These are phyloP conservation scores for Eulithis testata DNA, from an alignment of 2,888 invertebrate species.

Conservation along the genomic window DNA sequence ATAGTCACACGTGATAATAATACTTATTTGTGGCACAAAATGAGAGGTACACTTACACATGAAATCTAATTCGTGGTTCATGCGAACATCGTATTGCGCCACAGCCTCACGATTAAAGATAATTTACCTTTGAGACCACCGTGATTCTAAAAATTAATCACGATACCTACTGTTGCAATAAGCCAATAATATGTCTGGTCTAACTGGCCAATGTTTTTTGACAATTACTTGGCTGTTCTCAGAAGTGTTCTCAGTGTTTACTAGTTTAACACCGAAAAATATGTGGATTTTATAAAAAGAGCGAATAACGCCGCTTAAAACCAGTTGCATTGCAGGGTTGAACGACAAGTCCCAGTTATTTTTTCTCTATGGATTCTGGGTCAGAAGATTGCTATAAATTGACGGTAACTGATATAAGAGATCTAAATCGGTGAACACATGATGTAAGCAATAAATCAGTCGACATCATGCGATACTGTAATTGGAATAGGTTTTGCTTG, in stretches of 20 bases:
- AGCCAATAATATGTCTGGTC: not conserved
- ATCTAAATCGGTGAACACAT: not conserved
- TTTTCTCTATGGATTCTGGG: too few species aligned
- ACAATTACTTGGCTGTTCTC: not conserved
- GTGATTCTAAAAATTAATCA: constrained; percentile 38
- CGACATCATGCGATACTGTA: constrained; percentile 20
- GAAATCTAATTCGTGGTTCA: constrained; percentile 68
- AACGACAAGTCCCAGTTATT: too few species aligned
- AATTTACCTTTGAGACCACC: constrained; percentile 26
- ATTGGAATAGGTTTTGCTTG: constrained; percentile 32
- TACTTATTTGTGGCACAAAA: constrained; percentile 43
- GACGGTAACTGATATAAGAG: not conserved
- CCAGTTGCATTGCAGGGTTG: too few species aligned
- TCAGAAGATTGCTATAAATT: not conserved
- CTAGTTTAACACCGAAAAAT: too few species aligned
- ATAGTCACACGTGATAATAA: constrained; percentile 49
- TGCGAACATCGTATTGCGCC: constrained; percentile 57
- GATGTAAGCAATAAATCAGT: constrained; percentile 32
- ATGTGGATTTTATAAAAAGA: too few species aligned
- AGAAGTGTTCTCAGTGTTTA: too few species aligned
- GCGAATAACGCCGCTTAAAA: too few species aligned
- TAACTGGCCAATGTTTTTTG: not conserved
- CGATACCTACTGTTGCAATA: constrained; percentile 9
- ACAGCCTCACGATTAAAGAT: constrained; percentile 51
- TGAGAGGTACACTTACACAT: constrained; percentile 43